Evolutionary conservation across 2,888 invertebrate species (phyloP).

Genomic region (Baronia brevicornis): DNA sequence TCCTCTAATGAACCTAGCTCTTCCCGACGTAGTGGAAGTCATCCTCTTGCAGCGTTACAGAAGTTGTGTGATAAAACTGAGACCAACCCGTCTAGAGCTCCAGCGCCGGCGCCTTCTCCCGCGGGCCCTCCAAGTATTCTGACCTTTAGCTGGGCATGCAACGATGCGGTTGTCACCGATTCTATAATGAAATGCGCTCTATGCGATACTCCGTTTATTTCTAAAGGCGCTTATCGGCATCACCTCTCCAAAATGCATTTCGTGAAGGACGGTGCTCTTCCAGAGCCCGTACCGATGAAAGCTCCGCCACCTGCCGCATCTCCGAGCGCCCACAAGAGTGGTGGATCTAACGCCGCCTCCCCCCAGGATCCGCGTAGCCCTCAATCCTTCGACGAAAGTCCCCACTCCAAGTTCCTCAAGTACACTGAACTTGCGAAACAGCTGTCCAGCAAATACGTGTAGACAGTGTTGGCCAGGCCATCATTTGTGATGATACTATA

Average conservation of each 20-base stretch:
- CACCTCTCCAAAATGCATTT: slow-evolving; percentile 97
- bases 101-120: slow-evolving; percentile 69
- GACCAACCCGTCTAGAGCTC: slow-evolving; percentile 78
- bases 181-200: slow-evolving; percentile 96
- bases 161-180: slow-evolving; percentile 92
- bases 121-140: slow-evolving; percentile 88
- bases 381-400: slow-evolving; percentile 88
- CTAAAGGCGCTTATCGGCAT: slow-evolving; percentile 97
- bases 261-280: slow-evolving; percentile 91
- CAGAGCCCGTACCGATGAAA: slow-evolving; percentile 82
- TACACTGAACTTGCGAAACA: slow-evolving; percentile 99
- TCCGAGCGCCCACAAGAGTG: slow-evolving; percentile 60
- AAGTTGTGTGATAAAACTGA: slow-evolving; percentile 97
- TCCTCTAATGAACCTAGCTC: slow-evolving; percentile 67
- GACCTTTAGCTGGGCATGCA: slow-evolving; percentile 96
- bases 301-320: slow-evolving; percentile 62
- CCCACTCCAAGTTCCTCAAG: slow-evolving; percentile 97
- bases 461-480: slow-evolving; percentile 64
- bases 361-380: slow-evolving; percentile 77
- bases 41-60: slow-evolving; percentile 95
- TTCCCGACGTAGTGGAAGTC: slow-evolving; percentile 83
- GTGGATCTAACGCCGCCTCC: slow-evolving; percentile 58
- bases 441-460: slow-evolving; percentile 97
- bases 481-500: slow-evolving; percentile 83
- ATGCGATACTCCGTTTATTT: slow-evolving; percentile 96